Evolutionary conservation across 2,797 vertebrate genomes (phyloP), one percentile per base, ranked within the genome.

Genomic region (Myotis daubentonii): DNA sequence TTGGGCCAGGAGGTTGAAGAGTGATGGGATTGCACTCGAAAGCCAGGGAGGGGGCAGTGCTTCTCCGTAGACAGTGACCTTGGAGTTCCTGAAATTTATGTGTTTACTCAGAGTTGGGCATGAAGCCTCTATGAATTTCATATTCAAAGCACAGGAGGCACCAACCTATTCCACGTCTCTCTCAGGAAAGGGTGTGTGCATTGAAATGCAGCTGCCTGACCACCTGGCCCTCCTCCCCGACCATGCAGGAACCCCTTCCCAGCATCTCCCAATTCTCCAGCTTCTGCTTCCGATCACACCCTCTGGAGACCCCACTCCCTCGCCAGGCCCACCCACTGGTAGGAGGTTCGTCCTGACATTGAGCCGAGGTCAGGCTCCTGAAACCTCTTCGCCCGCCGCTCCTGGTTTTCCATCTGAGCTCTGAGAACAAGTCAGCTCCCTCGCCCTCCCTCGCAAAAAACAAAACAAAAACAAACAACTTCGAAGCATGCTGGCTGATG

Each of bases 341-440:
- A 16, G 33, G 38, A 89, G 53, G 47, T 60, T 51, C 22, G 8
- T 85, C 36, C 44, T 72, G 30, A 51, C 38, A 0, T 8, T 0
- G 47, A 87, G 81, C 68, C 8, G 22, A 25, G n/a, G 44, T 72
- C 55, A 74, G 23, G 25, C 36, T 51, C 55, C 33, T 20, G 3
- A 12, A 6, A 44, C 65, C 71, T 51, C 30, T 33, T 12, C 3
- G 0, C n/a, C 0, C 5, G 0, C 44, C 0, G 7, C 15, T 60
- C 66, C 84, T 55, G 33, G 74, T 6, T 74, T 85, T 62, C 87
- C 60, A 72, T 49, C 60, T 83, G 76, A 72, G 68, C 78, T 55
- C 80, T 6, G 53, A 76, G 38, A 74, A 36, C 44, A 10, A 51
- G 71, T 72, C 55, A 23, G 70, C 25, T 62, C 4, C 33, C 8